phyloP scores from a whole-genome alignment of 2,888 invertebrate species.

The Mesorhabditis sp. region DNA sequence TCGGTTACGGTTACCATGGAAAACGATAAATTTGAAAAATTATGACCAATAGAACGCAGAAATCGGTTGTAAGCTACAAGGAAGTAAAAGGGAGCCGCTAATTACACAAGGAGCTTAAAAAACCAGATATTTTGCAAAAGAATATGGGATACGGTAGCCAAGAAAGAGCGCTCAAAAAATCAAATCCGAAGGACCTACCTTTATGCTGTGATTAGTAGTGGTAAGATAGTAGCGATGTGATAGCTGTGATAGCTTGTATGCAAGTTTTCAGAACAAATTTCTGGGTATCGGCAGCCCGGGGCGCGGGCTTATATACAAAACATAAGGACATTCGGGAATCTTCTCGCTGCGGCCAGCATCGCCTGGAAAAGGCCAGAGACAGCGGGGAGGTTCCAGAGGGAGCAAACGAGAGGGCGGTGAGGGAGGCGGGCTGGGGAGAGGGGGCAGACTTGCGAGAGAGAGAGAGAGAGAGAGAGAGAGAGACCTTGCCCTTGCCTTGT shows the following conservation, averaged over 20 bases:
- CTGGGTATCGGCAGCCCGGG: background rate
- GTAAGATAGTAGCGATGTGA: background rate
- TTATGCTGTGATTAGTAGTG: background rate
- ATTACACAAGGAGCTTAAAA: too few relatives aligned
- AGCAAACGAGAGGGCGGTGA: background rate
- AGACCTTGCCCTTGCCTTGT: too few relatives aligned
- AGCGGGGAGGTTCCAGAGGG: background rate
- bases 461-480: conserved; percentile 6
- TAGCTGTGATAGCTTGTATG: background rate
- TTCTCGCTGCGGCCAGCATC: too few relatives aligned
- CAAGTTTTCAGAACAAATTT: background rate
- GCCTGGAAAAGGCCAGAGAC: background rate
- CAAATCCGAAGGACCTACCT: background rate
- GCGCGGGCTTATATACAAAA: background rate
- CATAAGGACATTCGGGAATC: background rate
- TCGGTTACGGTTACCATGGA: too few relatives aligned
- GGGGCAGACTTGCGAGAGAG: background rate
- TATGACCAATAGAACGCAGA: too few relatives aligned
- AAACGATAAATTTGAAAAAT: too few relatives aligned
- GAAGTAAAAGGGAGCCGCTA: too few relatives aligned
- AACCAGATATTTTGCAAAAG: too few relatives aligned
- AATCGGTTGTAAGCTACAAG: too few relatives aligned
- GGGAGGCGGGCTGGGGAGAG: background rate
- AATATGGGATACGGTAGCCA: too few relatives aligned
- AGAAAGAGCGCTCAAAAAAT: too few relatives aligned